These are phyloP conservation scores for Lepidocyrtinus sp. DNA, from an alignment of 2,888 invertebrate species.

Conservation along the genomic window DNA sequence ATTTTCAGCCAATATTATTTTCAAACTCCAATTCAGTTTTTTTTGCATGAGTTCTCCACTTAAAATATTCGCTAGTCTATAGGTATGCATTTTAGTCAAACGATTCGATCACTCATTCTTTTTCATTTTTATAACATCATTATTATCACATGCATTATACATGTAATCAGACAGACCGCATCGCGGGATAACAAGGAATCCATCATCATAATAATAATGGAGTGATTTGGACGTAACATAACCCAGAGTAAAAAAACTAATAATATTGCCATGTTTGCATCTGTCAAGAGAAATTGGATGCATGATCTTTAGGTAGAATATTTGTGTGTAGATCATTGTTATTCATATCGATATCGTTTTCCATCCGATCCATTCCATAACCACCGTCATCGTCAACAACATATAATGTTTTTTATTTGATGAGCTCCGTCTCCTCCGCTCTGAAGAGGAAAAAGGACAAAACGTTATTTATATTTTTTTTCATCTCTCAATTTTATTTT, in stretches of 20 bases:
- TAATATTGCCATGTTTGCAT: slow-evolving; percentile 15
- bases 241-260: not conserved
- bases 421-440: not conserved
- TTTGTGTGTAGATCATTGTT: slow-evolving; percentile 10
- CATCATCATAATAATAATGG: slow-evolving; percentile 14
- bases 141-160: not conserved
- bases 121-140: not conserved
- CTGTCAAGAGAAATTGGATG: not conserved
- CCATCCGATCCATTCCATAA: slow-evolving; percentile 10
- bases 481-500: not conserved
- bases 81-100: not conserved
- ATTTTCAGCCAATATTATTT: too few relatives aligned
- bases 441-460: not conserved
- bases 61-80: not conserved
- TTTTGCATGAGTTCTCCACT: slow-evolving; percentile 9
- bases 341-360: slow-evolving; percentile 10
- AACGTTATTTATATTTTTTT: slow-evolving; percentile 4
- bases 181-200: not conserved
- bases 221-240: not conserved
- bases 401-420: too few relatives aligned
- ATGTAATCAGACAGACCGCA: not conserved
- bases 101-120: not conserved
- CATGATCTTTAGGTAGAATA: slow-evolving; percentile 11
- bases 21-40: not conserved
- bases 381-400: too few relatives aligned